Evolutionary conservation across 2,113 vertebrate genomes (phyloP).

Genomic region (Menidia beryllina): DNA sequence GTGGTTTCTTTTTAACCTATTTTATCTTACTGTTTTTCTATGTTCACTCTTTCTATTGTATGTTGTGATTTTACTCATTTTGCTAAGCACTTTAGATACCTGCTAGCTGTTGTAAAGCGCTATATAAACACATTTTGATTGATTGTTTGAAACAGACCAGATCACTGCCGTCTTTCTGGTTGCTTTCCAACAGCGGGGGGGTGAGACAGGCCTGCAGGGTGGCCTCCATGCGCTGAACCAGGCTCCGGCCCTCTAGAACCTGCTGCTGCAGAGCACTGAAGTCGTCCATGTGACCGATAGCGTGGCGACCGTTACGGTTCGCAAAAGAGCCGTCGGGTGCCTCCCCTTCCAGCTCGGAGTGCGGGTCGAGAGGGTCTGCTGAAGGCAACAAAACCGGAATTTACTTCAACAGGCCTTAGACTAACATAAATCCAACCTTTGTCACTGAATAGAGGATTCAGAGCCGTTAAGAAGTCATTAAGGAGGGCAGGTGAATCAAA

Average conservation of each 20-base stretch:
- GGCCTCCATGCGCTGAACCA: slow-evolving; percentile 84
- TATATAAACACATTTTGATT: too few relatives aligned
- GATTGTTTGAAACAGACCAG: slow-evolving; percentile 37
- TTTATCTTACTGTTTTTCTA: too few relatives aligned
- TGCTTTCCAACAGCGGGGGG: slow-evolving; percentile 57
- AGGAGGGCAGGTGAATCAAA: background rate
- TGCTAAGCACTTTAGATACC: too few relatives aligned
- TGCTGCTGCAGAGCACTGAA: slow-evolving; percentile 88
- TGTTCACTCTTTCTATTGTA: too few relatives aligned
- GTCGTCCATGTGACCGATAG: slow-evolving; percentile 86
- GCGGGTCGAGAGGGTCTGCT: slow-evolving; percentile 77
- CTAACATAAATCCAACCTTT: background rate
- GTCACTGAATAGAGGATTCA: background rate
- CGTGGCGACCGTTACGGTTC: slow-evolving; percentile 84
- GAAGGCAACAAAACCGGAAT: background rate
- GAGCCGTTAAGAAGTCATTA: background rate
- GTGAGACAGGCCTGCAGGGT: slow-evolving; percentile 71
- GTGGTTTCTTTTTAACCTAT: too few relatives aligned
- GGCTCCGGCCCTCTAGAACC: slow-evolving; percentile 84
- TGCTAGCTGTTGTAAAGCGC: too few relatives aligned
- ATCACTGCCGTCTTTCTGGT: slow-evolving; percentile 52
- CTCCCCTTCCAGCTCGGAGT: slow-evolving; percentile 82
- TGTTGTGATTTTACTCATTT: too few relatives aligned
- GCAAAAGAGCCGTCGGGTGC: slow-evolving; percentile 76
- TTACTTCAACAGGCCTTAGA: slow-evolving; percentile 3